Evolutionary conservation across 2,113 vertebrate genomes (phyloP), one percentile per base, ranked within the genome.

Genomic region (Gambusia holbrooki): DNA sequence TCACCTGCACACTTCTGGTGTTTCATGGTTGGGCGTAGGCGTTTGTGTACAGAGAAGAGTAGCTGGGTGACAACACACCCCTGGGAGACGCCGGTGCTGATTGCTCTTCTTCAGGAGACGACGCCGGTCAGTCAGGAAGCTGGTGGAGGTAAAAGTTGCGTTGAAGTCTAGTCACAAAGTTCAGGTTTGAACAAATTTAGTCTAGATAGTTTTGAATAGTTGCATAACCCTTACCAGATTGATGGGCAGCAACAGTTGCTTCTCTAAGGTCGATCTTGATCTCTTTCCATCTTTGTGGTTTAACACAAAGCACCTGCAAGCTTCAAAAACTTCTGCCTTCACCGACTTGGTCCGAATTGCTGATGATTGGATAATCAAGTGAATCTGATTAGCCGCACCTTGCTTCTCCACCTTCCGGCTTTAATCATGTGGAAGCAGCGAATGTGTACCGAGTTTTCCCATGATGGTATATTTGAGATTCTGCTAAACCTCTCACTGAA

Each of bases 381-480:
- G 51, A 25, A 58, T n/a, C 25, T 58, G 51, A 58, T 25, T 58
- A n/a, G 51, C 51, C 3, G 22, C 51, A 25, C 22, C 25, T 58
- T 58, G 25, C 22, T 25, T 22, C 51, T 58, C 7, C 6, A n/a
- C 51, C 17, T 58, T 25, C 51, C 22, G 22, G 22, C 51, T 54
- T 54, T 22, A 54, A 22, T 58, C 51, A n/a, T n/a, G 22, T 58
- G 17, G 35, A 72, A 29, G 62, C 51, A 33, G 17, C 30, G 15
- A 54, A 54, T 22, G 7, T 54, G 48, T 54, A 54, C 48, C 19
- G 22, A 25, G 19, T 71, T 71, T 74, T 67, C 64, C 25, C 51
- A 25, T 58, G 51, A n/a, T 8, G n/a, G 69, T 76, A 79, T 74
- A 58, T 7, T 74, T 84, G 72, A 73, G 72, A 11, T 58, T 45